Evolutionary conservation across 1,140 invertebrate species (phyloP), one percentile per base, ranked within the genome.

Genomic region (Augochlora pura): DNA sequence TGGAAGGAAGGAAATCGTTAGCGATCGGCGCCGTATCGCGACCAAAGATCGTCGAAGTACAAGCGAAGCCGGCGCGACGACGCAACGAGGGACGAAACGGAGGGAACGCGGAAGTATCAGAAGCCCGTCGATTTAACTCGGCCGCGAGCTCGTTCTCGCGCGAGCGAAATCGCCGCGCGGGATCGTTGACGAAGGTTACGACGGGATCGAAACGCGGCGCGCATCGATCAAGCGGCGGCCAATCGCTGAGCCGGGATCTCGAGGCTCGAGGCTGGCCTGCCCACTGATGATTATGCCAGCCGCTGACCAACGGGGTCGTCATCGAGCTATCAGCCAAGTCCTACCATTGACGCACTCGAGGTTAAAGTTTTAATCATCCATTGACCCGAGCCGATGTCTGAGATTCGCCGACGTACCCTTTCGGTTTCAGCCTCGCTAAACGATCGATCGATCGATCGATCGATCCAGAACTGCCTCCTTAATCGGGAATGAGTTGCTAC

Each of bases 361-460:
- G 80, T 88, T 87, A 76, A 88, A 85, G 38, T 76, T 70, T 87
- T 86, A 75, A 89, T 88, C 80, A 82, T 82, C 81, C 75, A 87
- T 88, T 88, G 84, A 90, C 83, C 80, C 80, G 52, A 10, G 42
- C 42, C 42, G 42, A 46, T 46, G 10, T 66, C 65, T 62, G 77
- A 85, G 81, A 69, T 77, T 54, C 68, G 2, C 10, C 27, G 23
- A 46, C 25, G 25, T 52, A 52, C 49, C 54, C 54, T 57, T 57
- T 57, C 54, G 54, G 1, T n/a, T 0, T 8, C 4, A 9, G 7
- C 49, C 18, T 21, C 49, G 21, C 21, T 21, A 21, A 57, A 57
- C 54, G 54, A 57, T n/a, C 52, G 18, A 54, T 57, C 54, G 21
- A 57, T 57, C 54, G 18, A 57, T 21, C 32, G 32, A 32, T 32